Base-by-base conservation (phyloP, 2,113 vertebrate genomes). In the Melanerpes formicivorus region DNA sequence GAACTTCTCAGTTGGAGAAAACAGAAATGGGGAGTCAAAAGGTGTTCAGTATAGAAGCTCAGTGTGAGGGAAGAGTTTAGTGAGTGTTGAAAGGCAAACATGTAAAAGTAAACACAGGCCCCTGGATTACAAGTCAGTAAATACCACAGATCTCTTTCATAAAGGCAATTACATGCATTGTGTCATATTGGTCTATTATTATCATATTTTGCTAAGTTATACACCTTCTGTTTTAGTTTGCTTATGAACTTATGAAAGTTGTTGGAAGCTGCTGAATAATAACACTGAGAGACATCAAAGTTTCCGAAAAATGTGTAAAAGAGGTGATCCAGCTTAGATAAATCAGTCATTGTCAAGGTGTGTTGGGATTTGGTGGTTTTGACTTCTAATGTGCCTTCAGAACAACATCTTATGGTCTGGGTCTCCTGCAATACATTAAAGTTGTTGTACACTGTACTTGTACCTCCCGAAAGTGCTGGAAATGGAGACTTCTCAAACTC, bases 1-100 rank as follows among this genome's bases (percentile, higher is more conserved):
- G 97, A 98, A 65, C 97, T 98, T 97, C 80, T 98, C 69, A 98
- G 87, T 87, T 98, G 94, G 97, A 98, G 79, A 97, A 98, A 94
- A 89, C 95, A 69, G 98, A 90, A 48, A 89, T 97, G 46, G 96
- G 96, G 32, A 97, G 93, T 29, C 97, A 97, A 81, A 97, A 98
- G 92, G 93, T 96, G 65, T 93, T 98, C 64, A 95, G 87, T 59
- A 97, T 97, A 80, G 96, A 97, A 95, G 90, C 97, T 76, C 95
- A 96, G 72, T 91, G 82, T 96, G 94, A 98, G 87, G 18, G 96
- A 98, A 75, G 96, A 97, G 79, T 98, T 98, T 95, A 95, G 95
- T 46, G 97, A 97, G 89, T 92, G 69, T 70, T 97, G 97, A 96
- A 97, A 97, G 58, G 77, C 96, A 72, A 79, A 93, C 97, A 27